These are phyloP conservation scores for Eutrigla gurnardus DNA, from an alignment of 2,797 vertebrate genomes.

Conservation along the genomic window DNA sequence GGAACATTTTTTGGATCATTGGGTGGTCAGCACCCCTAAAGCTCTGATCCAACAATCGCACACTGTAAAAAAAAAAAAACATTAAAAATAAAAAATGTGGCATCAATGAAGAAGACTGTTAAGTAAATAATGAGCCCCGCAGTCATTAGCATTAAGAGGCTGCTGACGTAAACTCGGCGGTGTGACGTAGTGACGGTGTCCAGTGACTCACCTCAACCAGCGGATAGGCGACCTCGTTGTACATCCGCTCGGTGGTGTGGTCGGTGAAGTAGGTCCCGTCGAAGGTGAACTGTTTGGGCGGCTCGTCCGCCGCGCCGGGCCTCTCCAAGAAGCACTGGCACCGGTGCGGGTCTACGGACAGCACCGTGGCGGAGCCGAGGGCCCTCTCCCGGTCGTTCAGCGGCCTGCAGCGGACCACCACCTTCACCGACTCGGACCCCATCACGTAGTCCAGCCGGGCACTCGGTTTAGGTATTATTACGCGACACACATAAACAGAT, in stretches of 20 bases:
- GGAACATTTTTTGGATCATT: too few species aligned
- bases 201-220: conserved; percentile 89
- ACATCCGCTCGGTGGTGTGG: conserved; percentile 90
- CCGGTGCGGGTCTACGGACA: conserved; percentile 80
- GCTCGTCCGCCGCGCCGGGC: conserved; percentile 78
- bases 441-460: conserved; percentile 62
- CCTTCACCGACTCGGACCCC: conserved; percentile 89
- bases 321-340: conserved; percentile 90
- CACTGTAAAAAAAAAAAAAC: conserved; percentile 7
- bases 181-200: conserved; percentile 47
- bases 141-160: conserved; percentile 56
- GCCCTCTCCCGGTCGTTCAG: conserved; percentile 86
- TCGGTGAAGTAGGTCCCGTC: conserved; percentile 88
- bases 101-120: conserved; percentile 20
- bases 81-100: background rate
- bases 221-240: conserved; percentile 90
- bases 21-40: too few species aligned
- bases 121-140: conserved; percentile 57
- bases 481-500: too few species aligned
- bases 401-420: conserved; percentile 89
- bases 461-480: too few species aligned
- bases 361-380: conserved; percentile 80
- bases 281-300: conserved; percentile 92
- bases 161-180: background rate
- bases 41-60: too few species aligned